Evolutionary conservation across 2,888 invertebrate genomes (phyloP), one percentile per base, ranked within the genome.

Genomic region (Thyatira batis): DNA sequence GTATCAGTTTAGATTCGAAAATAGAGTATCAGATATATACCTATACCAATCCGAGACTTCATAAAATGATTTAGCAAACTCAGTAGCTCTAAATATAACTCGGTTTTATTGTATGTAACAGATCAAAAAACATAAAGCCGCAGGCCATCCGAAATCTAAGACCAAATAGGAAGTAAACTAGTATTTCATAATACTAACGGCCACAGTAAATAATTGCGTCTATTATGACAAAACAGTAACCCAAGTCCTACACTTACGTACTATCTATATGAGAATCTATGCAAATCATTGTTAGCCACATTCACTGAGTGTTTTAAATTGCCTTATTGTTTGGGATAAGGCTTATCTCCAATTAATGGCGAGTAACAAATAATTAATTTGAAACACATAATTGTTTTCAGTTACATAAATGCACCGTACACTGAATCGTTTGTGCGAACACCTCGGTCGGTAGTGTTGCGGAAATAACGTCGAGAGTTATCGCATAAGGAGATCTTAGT

Each of bases 301-400:
- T 45, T 45, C 25, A 46, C n/a, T 46, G 17, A 46, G 45, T 48
- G 48, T 48, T 48, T 48, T 48, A 48, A 48, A 48, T 46, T 48
- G 28, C 48, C 48, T 27, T 27, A 48, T 48, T 48, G 48, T 48
- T 48, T 27, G 48, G 11, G 23, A 21, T 45, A 45, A 23, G 45
- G 9, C 39, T 39, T 39, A 39, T 39, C 39, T 17, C 8, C 39
- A 39, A 39, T 39, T 39, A 39, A 23, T 21, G 1, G 1, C 45
- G 23, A 25, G 25, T 23, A 45, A 21, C 45, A 21, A 11, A 46
- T 27, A 27, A 27, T 46, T 46, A 46, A 46, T 27, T 27, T 46
- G 46, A 17, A 46, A 46, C 25, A 17, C 17, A 46, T 46, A 46
- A 25, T 46, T 46, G 46, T 46, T 46, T 46, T 46, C 46, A 13